Evolutionary conservation across 1,140 invertebrate genomes (phyloP).

Genomic region (Trichonephila inaurata): DNA sequence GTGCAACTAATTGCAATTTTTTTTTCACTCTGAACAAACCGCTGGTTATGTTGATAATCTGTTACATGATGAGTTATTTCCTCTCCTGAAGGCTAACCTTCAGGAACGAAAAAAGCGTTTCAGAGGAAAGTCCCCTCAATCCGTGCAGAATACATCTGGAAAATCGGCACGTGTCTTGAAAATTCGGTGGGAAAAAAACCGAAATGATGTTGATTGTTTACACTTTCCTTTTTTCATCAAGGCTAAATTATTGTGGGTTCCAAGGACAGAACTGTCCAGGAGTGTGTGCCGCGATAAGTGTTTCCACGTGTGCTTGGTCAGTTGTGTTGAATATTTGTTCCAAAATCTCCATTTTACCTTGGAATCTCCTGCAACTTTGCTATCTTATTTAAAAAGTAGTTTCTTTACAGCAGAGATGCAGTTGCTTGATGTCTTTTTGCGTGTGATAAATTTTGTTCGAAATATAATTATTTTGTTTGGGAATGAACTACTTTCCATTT

Average conservation of each 20-base stretch:
- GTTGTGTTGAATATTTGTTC: too few species aligned
- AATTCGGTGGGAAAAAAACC: background rate
- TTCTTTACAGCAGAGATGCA: too few species aligned
- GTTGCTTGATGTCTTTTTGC: too few species aligned
- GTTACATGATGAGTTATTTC: background rate
- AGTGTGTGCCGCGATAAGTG: background rate
- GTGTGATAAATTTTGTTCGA: too few species aligned
- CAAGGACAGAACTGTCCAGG: constrained; percentile 23
- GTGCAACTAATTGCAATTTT: too few species aligned
- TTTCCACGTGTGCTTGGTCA: background rate
- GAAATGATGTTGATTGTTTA: constrained; percentile 46
- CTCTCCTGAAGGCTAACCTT: background rate
- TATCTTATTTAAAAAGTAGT: too few species aligned
- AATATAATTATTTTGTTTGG: too few species aligned
- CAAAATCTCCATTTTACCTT: background rate
- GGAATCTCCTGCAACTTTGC: background rate
- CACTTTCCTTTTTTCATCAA: constrained; percentile 48
- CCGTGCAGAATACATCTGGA: background rate
- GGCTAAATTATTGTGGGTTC: constrained; percentile 33
- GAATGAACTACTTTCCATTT: too few species aligned
- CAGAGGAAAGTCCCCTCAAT: background rate
- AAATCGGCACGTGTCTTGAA: background rate
- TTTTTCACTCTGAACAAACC: background rate
- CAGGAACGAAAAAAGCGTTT: background rate
- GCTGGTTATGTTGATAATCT: background rate